Evolutionary conservation across 2,113 vertebrate species (phyloP).

Genomic region (Collichthys lucidus): DNA sequence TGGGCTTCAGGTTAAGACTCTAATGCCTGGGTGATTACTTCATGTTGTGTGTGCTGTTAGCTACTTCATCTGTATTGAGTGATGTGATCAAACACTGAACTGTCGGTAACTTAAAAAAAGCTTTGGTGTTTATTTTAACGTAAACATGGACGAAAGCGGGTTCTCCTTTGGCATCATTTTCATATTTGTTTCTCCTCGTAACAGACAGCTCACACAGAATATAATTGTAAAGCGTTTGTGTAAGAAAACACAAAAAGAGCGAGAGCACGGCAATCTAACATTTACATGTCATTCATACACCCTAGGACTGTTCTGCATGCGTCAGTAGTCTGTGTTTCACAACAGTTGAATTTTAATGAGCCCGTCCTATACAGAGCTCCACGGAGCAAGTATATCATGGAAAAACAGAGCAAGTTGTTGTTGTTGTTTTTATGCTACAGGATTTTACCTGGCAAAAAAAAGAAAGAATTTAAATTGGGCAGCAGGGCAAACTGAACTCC

Average conservation of each 20-base stretch:
- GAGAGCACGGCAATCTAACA: not conserved
- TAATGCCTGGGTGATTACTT: constrained; percentile 21
- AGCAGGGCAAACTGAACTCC: not conserved
- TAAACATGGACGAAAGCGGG: not conserved
- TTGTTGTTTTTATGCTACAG: not conserved
- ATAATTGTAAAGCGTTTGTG: not conserved
- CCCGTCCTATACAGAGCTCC: not conserved
- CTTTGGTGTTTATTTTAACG: not conserved
- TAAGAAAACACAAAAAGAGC: not conserved
- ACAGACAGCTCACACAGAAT: not conserved
- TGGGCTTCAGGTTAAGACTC: constrained; percentile 31
- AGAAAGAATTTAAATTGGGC: not conserved
- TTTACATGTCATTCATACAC: not conserved
- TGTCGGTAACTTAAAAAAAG: not conserved
- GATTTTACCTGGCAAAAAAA: not conserved
- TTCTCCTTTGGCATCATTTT: not conserved
- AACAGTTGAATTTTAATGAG: constrained; percentile 19
- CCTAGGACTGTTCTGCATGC: not conserved
- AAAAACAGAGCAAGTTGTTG: not conserved
- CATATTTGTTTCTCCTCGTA: not conserved
- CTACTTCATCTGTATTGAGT: constrained; percentile 9
- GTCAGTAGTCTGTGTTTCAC: constrained; percentile 8
- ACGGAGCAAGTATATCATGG: not conserved
- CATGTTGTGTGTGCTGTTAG: constrained; percentile 8
- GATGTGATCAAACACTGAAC: constrained; percentile 5